A percentile compares a stretch with the other conserved stretches of the same genome.
Conservation (phyloP, 2,113 vertebrate species). For the Microcebus ravelobensis region DNA sequence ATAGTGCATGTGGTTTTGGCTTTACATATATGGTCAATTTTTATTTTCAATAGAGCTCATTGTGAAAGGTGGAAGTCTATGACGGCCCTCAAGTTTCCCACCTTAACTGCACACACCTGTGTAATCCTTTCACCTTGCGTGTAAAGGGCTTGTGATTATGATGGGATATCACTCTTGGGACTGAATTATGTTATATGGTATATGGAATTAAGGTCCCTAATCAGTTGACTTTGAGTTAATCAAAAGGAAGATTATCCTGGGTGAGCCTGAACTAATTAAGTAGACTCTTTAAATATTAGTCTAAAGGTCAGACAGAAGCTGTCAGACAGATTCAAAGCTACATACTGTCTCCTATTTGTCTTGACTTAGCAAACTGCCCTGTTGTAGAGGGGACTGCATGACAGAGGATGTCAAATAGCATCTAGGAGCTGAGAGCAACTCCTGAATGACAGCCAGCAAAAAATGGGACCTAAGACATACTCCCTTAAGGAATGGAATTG, state of each 20-base stretch:
- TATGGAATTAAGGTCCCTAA: not conserved
- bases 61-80: not conserved
- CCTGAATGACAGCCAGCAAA: not conserved
- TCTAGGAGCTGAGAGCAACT: not conserved
- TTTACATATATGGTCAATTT: not conserved
- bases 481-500: not conserved
- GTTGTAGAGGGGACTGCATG: not conserved
- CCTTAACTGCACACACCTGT: not conserved
- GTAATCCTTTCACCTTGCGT: not conserved
- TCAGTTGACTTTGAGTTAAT: not conserved
- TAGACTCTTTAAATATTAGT: not conserved
- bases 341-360: not conserved
- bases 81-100: not conserved
- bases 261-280: not conserved
- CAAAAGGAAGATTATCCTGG: not conserved
- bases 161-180: not conserved
- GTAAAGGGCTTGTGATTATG: not conserved
- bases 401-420: not conserved
- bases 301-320: not conserved
- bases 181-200: not conserved
- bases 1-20: not conserved
- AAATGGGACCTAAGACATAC: not conserved
- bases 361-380: not conserved
- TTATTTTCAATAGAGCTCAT: not conserved
- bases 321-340: not conserved